Percentiles rank a stretch among this genome's conserved stretches.
Conservation (phyloP, 2,113 vertebrate species). For the Forbesichthys agassizii region DNA sequence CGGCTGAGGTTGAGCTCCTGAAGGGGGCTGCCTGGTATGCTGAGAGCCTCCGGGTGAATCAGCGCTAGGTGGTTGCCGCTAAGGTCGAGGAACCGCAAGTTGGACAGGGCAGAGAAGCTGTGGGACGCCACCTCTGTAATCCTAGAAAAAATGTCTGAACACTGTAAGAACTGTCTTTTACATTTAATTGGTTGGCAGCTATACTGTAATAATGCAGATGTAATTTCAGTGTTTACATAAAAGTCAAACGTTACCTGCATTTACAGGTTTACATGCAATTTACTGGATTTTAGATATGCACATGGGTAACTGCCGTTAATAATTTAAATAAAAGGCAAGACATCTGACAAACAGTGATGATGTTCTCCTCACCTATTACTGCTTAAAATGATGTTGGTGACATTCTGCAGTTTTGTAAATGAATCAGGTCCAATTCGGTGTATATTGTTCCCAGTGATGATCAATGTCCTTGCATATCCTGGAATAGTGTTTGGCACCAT, state of each 20-base stretch:
- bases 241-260: background rate
- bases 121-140: conserved; percentile 71
- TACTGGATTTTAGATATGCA: conserved; percentile 8
- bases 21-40: conserved; percentile 71
- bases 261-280: conserved; percentile 1
- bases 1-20: conserved; percentile 77
- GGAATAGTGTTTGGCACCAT: conserved; percentile 69
- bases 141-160: conserved; percentile 56
- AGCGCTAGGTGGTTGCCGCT: conserved; percentile 71
- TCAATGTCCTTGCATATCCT: conserved; percentile 62
- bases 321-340: conserved; percentile 12
- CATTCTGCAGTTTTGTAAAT: conserved; percentile 67
- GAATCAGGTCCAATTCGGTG: conserved; percentile 59
- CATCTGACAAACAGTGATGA: conserved; percentile 12
- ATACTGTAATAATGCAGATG: background rate
- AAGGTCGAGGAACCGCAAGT: conserved; percentile 73
- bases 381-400: conserved; percentile 75
- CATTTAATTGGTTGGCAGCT: background rate
- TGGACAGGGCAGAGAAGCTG: conserved; percentile 68
- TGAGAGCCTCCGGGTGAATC: conserved; percentile 78
- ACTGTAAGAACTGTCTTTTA: conserved; percentile 25
- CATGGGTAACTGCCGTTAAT: conserved; percentile 19
- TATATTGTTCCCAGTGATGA: conserved; percentile 76
- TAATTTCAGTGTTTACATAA: background rate
- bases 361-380: conserved; percentile 75